Evolutionary conservation across 2,113 vertebrate genomes (phyloP), one percentile per base, ranked within the genome.

Genomic region (Neotoma lepida): DNA sequence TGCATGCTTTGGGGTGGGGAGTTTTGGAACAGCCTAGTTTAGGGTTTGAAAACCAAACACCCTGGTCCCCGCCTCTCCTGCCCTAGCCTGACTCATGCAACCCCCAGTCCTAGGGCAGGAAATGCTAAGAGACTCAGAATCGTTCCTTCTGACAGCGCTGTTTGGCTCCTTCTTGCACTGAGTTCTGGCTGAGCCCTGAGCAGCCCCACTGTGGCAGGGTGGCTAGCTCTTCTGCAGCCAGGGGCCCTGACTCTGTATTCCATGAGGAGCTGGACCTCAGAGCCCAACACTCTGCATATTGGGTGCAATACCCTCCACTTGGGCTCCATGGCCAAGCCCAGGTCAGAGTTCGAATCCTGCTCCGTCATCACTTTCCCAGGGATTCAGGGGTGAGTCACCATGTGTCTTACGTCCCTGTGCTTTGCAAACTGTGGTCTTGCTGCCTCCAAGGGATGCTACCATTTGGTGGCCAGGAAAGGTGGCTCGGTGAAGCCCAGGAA

Each of bases 1-100:
- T 94, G 46, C 1, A 13, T 93, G 86, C 80, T 84, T 92, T 70
- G 49, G 95, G 86, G 86, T 56, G 86, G 87, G 74, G 63, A n/a
- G 86, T 89, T 93, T 96, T 95, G 93, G 91, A 96, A 94, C 44
- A 15, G 74, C 70, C 74, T 81, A 56, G 78, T 81, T 95, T 92
- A 93, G 95, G 95, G 73, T 89, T 95, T 95, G 91, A 90, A 93
- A 96, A 95, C 90, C 95, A 92, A 96, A 95, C 81, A 78, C 49
- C 91, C 44, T 68, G 81, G 22, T 88, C 28, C n/a, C 28, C 26
- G 7, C 39, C 54, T 14, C 12, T 56, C 2, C 46, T 41, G 49
- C 86, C 24, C 77, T 35, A 18, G 94, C 94, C 93, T 96, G 97
- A 96, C 89, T 97, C 94, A 96, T 88, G 64, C 70, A 93, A 94